A percentile compares a stretch with the other conserved stretches of the same genome.
These are phyloP conservation scores for Drosophila kuntzei DNA, from an alignment of 2,888 invertebrate species.

Conservation along the genomic window DNA sequence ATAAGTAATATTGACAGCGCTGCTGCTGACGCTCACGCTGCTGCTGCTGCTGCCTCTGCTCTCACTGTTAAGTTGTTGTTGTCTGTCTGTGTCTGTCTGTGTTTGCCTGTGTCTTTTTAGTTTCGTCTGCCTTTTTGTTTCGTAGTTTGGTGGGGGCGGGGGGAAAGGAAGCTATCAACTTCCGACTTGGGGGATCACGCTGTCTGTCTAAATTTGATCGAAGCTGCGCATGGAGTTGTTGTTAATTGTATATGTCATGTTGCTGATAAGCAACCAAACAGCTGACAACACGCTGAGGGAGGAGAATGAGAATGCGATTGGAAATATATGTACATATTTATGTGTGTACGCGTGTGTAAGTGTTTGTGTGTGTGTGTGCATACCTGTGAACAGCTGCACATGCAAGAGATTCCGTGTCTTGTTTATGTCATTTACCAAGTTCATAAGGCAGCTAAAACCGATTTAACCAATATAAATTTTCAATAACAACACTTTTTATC, in stretches of 20 bases:
- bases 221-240: conserved; percentile 20
- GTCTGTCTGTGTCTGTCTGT: conserved; percentile 38
- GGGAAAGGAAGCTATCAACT: conserved; percentile 17
- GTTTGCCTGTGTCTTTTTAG: conserved; percentile 14
- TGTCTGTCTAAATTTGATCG: conserved; percentile 40
- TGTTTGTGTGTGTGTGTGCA: too few relatives aligned
- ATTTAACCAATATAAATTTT: too few relatives aligned
- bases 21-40: conserved; percentile 9
- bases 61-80: conserved; percentile 28
- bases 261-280: conserved; percentile 50
- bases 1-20: conserved; percentile 35
- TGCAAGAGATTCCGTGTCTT: conserved; percentile 26
- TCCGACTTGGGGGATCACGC: conserved; percentile 50
- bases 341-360: neutral
- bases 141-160: neutral
- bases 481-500: too few relatives aligned
- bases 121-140: conserved; percentile 23
- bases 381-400: conserved; percentile 75
- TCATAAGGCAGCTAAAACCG: neutral
- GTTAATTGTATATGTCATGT: conserved; percentile 27
- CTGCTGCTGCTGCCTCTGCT: conserved; percentile 7
- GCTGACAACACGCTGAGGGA: conserved; percentile 37
- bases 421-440: conserved; percentile 7
- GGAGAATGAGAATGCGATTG: neutral
- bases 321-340: conserved; percentile 4